Conservation (phyloP, 1,140 invertebrate genomes). For the Mylabris phalerata region DNA sequence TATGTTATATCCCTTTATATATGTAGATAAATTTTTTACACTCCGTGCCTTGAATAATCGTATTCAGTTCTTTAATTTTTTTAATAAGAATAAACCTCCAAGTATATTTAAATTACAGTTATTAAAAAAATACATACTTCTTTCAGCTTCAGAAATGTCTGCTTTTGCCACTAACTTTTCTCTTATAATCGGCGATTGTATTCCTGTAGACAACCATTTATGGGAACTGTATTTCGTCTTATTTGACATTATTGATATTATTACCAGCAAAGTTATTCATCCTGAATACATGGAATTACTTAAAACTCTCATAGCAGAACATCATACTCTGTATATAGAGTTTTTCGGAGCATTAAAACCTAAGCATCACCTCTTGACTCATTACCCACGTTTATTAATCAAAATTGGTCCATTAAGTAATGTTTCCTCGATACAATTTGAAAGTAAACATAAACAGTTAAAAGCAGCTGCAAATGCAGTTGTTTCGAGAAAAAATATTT, state of each 20-base stretch:
- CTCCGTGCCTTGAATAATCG: neutral
- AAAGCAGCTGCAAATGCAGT: neutral
- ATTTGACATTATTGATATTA: neutral
- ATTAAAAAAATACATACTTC: neutral
- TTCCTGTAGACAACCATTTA: neutral
- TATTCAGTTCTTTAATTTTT: slow-evolving; percentile 3
- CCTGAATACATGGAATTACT: neutral
- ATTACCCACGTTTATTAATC: neutral
- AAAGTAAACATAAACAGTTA: neutral
- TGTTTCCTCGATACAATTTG: neutral
- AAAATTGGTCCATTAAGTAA: neutral
- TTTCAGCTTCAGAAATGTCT: slow-evolving; percentile 3
- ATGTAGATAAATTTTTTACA: no score
- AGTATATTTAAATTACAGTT: neutral
- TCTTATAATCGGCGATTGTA: neutral
- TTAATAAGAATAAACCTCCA: neutral
- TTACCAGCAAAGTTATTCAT: neutral
- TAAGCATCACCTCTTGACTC: neutral
- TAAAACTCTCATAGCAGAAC: neutral
- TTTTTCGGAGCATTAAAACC: neutral
- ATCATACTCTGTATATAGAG: slow-evolving; percentile 1
- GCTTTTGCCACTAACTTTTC: neutral
- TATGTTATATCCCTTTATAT: no score
- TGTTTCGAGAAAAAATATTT: no score
- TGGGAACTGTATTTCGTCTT: neutral